These are phyloP conservation scores for Rostratula benghalensis DNA, from an alignment of 2,113 vertebrate species.

Conservation along the genomic window DNA sequence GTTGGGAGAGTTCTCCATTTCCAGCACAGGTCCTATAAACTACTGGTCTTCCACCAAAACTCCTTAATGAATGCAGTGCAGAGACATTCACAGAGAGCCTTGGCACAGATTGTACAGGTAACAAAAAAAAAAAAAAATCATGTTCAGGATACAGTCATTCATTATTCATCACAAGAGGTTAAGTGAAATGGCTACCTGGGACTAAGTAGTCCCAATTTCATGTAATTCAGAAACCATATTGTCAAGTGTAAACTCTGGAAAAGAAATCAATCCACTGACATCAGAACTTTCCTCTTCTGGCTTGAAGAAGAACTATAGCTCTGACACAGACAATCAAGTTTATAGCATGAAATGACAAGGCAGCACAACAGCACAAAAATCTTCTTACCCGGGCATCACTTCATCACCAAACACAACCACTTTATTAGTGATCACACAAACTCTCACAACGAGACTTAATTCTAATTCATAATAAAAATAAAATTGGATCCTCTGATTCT, in stretches of 20 bases:
- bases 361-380: background rate
- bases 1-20: background rate
- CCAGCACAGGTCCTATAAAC: background rate
- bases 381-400: background rate
- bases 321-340: background rate
- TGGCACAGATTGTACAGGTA: background rate
- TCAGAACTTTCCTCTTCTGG: background rate
- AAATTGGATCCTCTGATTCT: background rate
- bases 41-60: background rate
- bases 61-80: rapidly evolving
- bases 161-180: background rate
- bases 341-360: background rate
- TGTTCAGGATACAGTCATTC: background rate
- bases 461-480: background rate
- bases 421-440: background rate
- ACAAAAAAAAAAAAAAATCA: background rate
- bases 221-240: background rate
- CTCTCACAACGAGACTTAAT: background rate
- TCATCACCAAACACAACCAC: background rate
- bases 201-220: background rate
- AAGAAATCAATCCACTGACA: background rate
- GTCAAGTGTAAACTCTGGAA: background rate
- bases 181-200: background rate
- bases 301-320: background rate
- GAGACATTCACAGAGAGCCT: background rate